Base-by-base conservation (phyloP, 2,888 invertebrate species). In the Eulithis prunata region DNA sequence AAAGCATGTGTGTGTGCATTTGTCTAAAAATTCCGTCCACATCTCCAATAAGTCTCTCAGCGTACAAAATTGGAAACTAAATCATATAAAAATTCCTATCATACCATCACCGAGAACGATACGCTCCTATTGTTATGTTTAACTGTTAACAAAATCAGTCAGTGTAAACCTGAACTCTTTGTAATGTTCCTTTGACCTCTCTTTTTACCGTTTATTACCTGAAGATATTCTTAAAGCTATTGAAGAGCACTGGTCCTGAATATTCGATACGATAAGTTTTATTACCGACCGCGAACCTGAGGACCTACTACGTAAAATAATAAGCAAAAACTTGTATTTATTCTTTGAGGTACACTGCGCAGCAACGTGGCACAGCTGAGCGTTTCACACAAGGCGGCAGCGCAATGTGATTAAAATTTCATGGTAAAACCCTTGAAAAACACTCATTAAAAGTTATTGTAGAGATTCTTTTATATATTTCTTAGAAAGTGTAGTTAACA, bases 241-340 rank as follows among this genome's bases (percentile, higher is more conserved):
- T 78, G 76, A 78, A 72, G 74, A 75, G 68, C 79, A 71, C 53
- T 74, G 69, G 69, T 63, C 70, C 64, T 67, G 73, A 76, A 77
- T 71, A 71, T 75, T 77, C 52, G 69, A 66, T 69, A 62, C 71
- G 75, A 77, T 75, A 76, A 75, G 69, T 76, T 80, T 79, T 78
- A 80, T 78, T 73, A 73, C 66, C 45, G 55, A 36, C 53, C 59
- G 68, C 69, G 64, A 63, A 45, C 38, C 53, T 38, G 10, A 13
- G 41, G 41, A 3, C 0, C 41, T 41, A 41, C 41, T 41, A 11
- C 41, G 41, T 6, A 41, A 41, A 41, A 41, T 41, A 41, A 11
- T 41, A 10, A 41, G 0, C 41, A 11, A 21, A 21, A 21, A 41
- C 8, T 41, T 11, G 41, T 41, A 41, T 11, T 1, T 4, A 10